These are phyloP conservation scores for Rynchops niger DNA, from an alignment of 2,113 vertebrate genomes.

Conservation along the genomic window DNA sequence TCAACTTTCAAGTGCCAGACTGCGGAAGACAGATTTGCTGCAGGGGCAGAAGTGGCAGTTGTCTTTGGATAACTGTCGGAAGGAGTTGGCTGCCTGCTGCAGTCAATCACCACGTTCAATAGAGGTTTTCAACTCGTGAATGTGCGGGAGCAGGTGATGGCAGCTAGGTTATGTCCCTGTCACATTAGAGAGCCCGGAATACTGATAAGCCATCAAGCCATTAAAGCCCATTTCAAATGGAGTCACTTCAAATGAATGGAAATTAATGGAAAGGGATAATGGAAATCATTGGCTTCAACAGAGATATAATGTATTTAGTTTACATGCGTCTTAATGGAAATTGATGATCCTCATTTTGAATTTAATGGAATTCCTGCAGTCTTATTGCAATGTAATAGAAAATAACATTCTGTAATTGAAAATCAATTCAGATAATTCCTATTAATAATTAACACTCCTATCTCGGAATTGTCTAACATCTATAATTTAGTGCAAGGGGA, in stretches of 20 bases:
- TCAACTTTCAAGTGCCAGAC: neutral
- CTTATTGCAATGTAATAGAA: constrained; percentile 65
- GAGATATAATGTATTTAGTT: constrained; percentile 15
- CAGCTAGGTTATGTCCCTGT: neutral
- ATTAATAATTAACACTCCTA: constrained; percentile 75
- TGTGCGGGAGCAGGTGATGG: neutral
- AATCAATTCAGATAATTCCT: constrained; percentile 76
- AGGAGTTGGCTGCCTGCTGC: neutral
- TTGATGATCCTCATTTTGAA: constrained; percentile 64
- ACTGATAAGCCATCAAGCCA: neutral
- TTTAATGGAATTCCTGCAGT: constrained; percentile 70
- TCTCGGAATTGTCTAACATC: constrained; percentile 41
- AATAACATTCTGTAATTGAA: constrained; percentile 70
- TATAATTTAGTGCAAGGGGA: constrained; percentile 53
- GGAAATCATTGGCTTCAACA: constrained; percentile 36
- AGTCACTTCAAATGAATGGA: constrained; percentile 27
- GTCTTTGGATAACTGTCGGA: neutral
- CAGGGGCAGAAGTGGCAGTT: neutral
- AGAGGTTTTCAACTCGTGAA: neutral
- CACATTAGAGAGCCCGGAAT: neutral
- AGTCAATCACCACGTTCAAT: neutral
- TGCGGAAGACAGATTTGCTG: fast-evolving
- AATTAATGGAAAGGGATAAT: constrained; percentile 41
- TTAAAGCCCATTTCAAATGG: neutral
- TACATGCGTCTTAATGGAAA: constrained; percentile 61